Evolutionary conservation across 2,797 vertebrate genomes (phyloP), one percentile per base, ranked within the genome.

Genomic region (Bradypodion ventrale): DNA sequence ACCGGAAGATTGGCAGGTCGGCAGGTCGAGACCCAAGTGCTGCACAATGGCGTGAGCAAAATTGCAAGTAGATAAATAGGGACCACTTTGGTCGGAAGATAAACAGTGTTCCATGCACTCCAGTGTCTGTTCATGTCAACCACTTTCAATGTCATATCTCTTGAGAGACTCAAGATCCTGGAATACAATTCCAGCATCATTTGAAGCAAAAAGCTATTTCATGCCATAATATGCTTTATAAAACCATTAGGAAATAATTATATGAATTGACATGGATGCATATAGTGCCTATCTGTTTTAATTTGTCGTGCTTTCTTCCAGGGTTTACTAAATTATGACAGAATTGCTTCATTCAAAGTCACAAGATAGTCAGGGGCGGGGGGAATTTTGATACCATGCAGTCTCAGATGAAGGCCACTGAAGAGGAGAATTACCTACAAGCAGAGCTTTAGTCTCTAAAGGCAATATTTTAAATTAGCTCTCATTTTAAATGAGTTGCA

Each of bases 401-500:
- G 32, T 78, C 83, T 46, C 86, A 83, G 85, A 80, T 69, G 59
- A 77, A 19, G 21, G 29, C 44, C 68, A 83, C 44, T 72, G 42
- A 25, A 75, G 29, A 16, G 35, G 25, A 46, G 27, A 37, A 72
- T 84, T 82, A 76, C 83, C 7, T 46, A 65, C 5, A 29, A 89
- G 83, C 91, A 77, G 19, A 63, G 12, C 23, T 32, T 46, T 89
- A 13, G 66, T 76, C 76, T 60, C 23, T 0, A 1, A 29, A 21
- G 85, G 60, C 7, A 37, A 76, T 82, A 78, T 88, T 88, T 87
- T 62, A 90, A 68, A 87, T 78, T 83, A 89, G 23, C 27, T 69
- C 1, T 27, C 84, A 62, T 72, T 85, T 72, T 82, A 83, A 90
- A 81, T 66, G 76, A 92, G 69, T 44, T 68, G 19, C 78, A n/a